Conservation (phyloP, 2,797 vertebrate species). For the Protonibea diacanthus region DNA sequence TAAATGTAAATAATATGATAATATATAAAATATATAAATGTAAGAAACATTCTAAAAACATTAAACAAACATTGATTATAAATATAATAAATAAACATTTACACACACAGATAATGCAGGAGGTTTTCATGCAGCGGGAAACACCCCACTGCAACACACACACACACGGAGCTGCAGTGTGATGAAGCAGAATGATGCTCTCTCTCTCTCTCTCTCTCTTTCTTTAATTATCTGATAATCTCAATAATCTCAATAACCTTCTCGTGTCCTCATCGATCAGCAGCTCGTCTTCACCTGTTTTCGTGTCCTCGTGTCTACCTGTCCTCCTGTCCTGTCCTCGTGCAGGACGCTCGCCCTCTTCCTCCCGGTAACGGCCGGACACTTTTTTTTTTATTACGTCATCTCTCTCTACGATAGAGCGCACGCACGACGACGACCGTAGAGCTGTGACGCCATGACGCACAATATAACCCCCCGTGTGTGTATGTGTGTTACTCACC, state of each 20-base stretch:
- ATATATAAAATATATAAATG: no score
- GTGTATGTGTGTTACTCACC: no score
- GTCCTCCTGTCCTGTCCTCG: constrained; percentile 41
- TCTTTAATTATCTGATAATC: background rate
- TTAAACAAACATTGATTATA: background rate
- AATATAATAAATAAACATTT: background rate
- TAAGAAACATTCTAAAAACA: no score
- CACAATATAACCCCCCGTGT: no score
- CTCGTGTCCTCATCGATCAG: background rate
- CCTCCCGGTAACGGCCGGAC: constrained; percentile 35
- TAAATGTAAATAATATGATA: no score
- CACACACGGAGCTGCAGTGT: constrained; percentile 55
- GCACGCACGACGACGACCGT: background rate
- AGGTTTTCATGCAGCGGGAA: constrained; percentile 59
- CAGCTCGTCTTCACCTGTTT: constrained; percentile 61
- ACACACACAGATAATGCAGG: background rate
- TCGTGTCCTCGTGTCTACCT: constrained; percentile 23
- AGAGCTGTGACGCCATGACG: constrained; percentile 54
- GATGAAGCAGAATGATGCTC: constrained; percentile 45
- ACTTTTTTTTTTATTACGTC: constrained; percentile 41
- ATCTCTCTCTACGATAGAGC: constrained; percentile 2
- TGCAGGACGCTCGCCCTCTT: constrained; percentile 62
- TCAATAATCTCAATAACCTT: background rate
- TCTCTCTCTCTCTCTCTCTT: background rate
- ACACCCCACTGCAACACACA: constrained; percentile 56